Base-by-base conservation (phyloP, 2,797 vertebrate species). In the Eurystomus glaucurus region DNA sequence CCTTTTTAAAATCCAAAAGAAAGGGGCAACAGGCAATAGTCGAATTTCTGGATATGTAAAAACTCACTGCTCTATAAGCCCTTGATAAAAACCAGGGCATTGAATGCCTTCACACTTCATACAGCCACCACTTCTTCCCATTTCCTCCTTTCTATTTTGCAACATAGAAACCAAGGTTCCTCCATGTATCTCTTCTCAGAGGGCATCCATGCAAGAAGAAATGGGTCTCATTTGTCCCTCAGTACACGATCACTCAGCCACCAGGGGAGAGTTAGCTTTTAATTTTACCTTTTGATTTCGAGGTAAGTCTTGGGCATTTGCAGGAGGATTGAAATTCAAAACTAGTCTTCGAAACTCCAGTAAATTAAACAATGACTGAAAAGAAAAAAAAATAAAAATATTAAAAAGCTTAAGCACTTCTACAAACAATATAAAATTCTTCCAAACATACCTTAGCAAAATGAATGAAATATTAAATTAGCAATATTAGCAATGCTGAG, bases 311-410 rank as follows among this genome's bases (percentile, higher is more conserved):
- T 99, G 99, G 95, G 99, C 98, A 95, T 98, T 98, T 96, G 98
- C 98, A 31, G 99, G 99, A 43, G 99, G 99, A 25, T 97, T 99
- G 97, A 99, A 99, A 98, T 99, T 99, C 93, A 99, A 98, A 93
- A 99, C 99, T 96, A 99, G 98, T 97, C 99, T 99, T 98, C 99
- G 99, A 98, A 99, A 99, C 98, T 99, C 99, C 98, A 99, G 98
- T 78, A 99, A 98, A 97, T 99, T 99, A 98, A 99, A 99, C 95
- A 99, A 98, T 82, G 99, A 99, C 99, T 99, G 95, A 71, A 93
- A 95, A 64, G 65, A 74, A 95, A 94, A 95, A 86, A 95, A 25
- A 52, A 11, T 41, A 43, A 29, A 62, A 17, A 35, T 18, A 39
- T n/a, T 21, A 17, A 72, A 74, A 37, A 62, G 28, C 88, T 95